These are phyloP conservation scores for Cerastis leucographa DNA, from an alignment of 2,888 invertebrate genomes.

Conservation along the genomic window DNA sequence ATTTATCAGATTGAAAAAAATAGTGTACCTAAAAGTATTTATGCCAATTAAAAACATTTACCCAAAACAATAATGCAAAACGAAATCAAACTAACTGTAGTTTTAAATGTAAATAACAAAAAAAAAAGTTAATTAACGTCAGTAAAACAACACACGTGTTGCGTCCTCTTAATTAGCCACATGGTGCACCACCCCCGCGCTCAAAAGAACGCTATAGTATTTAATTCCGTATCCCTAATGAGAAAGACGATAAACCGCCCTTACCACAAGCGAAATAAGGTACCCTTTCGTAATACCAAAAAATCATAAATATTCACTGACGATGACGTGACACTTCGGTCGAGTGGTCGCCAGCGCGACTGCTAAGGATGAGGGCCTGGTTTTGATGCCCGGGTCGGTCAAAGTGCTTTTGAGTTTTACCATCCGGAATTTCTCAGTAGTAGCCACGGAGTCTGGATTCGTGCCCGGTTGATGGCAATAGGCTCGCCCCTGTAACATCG, in stretches of 20 bases:
- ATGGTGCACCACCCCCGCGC: conserved; percentile 26
- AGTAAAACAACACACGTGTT: conserved; percentile 1
- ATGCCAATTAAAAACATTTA: not conserved
- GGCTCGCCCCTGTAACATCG: not conserved
- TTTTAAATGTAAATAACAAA: not conserved
- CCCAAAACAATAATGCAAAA: not conserved
- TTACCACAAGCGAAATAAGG: not conserved
- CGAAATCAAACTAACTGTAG: not conserved
- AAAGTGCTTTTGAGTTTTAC: not conserved
- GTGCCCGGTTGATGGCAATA: not conserved
- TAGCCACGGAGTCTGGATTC: not conserved
- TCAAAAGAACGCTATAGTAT: not conserved
- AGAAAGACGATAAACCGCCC: not conserved
- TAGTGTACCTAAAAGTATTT: not conserved
- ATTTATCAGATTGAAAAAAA: not conserved
- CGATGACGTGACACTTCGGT: not conserved
- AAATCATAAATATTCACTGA: not conserved
- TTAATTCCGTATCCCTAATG: not conserved
- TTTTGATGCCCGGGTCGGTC: not conserved
- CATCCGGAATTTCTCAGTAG: not conserved
- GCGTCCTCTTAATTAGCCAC: conserved; percentile 26
- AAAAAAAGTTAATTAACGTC: conserved; percentile 3
- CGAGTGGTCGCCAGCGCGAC: not conserved
- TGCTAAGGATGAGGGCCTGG: not conserved
- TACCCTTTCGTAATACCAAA: not conserved